phyloP scores from a whole-genome alignment of 2,888 invertebrate genomes.

The Gisinianus flammeolus region DNA sequence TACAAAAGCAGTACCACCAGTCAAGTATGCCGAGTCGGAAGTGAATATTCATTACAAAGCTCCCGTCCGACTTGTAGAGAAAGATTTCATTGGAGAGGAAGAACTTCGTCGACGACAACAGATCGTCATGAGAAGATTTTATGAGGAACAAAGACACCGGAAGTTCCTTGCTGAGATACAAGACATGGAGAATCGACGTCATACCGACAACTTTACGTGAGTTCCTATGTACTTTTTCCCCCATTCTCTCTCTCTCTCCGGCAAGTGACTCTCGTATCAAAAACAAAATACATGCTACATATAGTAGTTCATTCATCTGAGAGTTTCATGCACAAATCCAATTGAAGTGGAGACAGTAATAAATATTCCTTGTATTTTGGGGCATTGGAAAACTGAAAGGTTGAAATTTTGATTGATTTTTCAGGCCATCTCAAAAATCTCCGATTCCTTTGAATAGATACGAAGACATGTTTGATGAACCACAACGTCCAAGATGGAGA shows the following conservation, averaged over 20 bases:
- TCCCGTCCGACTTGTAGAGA: slow-evolving; percentile 84
- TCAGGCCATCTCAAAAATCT: slow-evolving; percentile 84
- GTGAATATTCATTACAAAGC: slow-evolving; percentile 93
- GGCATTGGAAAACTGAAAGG: not conserved
- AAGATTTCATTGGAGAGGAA: slow-evolving; percentile 80
- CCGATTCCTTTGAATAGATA: slow-evolving; percentile 91
- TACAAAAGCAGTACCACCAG: slow-evolving; percentile 76
- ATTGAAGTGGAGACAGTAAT: no score
- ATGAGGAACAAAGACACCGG: slow-evolving; percentile 87
- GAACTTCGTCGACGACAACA: slow-evolving; percentile 85
- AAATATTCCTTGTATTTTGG: not conserved
- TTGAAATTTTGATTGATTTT: slow-evolving; percentile 11
- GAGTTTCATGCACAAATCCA: no score
- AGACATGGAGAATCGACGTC: slow-evolving; percentile 91
- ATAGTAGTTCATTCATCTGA: no score
- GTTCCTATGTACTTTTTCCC: slow-evolving; percentile 54
- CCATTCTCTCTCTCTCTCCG: no score
- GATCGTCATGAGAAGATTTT: slow-evolving; percentile 86
- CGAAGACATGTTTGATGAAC: slow-evolving; percentile 80
- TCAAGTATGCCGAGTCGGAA: slow-evolving; percentile 88
- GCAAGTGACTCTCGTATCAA: no score
- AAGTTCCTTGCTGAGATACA: slow-evolving; percentile 89
- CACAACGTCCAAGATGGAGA: slow-evolving; percentile 64
- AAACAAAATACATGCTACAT: no score
- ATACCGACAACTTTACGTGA: slow-evolving; percentile 89